Evolutionary conservation across 2,888 invertebrate genomes (phyloP), one percentile per base, ranked within the genome.

Genomic region (Stenchaetothrips biformis): DNA sequence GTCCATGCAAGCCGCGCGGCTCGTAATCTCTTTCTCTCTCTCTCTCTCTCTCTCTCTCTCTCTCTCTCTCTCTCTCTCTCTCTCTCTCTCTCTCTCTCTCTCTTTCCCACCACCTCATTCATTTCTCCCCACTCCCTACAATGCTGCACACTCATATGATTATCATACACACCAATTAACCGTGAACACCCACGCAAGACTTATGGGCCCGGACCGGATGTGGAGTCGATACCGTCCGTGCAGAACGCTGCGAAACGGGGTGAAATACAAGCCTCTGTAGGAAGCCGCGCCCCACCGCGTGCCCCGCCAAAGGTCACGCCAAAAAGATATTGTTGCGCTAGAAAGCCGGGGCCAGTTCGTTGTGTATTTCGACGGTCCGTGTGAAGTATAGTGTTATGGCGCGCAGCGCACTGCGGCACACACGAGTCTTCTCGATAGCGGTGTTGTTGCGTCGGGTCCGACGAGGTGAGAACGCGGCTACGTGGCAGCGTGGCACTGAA

Each of bases 121-220:
- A 37, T 37, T n/a, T 67, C n/a, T 18, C 13, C 53, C 53, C 18
- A 9, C 53, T 18, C 67, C 67, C 9, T 67, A 67, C 67, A 67
- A 67, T 67, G 67, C 67, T 67, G 67, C 67, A 67, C 67, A 67
- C 67, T 67, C 67, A 67, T 67, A 67, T 67, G 67, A 67, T 67
- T 67, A 67, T 67, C 67, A 67, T 67, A 67, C 67, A 67, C 67
- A 67, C 67, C 67, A 67, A 67, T 67, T 67, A 67, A 67, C 67
- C 67, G 67, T 67, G 67, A 67, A 67, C 67, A 67, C 67, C 67
- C 67, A 67, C 67, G 21, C 67, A 67, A 67, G 67, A 67, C 67
- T 67, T 67, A 67, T 67, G 67, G 67, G 21, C 67, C n/a, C 67
- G n/a, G 67, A 9, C 67, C 67, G 67, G 67, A 67, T 67, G 67